phyloP scores from a whole-genome alignment of 2,888 invertebrate species.

The Sericinus montela region DNA sequence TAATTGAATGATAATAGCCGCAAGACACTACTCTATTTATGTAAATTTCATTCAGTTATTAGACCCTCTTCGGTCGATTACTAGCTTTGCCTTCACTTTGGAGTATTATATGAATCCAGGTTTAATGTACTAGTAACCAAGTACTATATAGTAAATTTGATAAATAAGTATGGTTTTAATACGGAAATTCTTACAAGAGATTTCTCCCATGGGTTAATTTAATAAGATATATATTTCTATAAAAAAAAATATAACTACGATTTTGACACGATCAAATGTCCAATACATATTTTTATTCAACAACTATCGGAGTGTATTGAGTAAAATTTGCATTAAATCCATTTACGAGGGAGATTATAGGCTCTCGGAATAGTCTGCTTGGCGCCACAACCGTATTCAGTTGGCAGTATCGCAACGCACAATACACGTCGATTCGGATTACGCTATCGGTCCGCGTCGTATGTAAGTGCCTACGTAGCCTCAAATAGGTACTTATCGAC shows the following conservation, averaged over 20 bases:
- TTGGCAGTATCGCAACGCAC: constrained; percentile 54
- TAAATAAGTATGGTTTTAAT: no score
- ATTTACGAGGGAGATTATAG: constrained; percentile 65
- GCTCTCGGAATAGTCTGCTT: constrained; percentile 47
- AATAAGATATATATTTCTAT: no score
- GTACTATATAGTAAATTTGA: background rate
- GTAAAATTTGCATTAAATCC: constrained; percentile 68
- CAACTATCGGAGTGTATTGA: constrained; percentile 49
- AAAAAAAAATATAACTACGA: constrained; percentile 43
- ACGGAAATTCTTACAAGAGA: no score
- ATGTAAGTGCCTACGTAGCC: constrained; percentile 52
- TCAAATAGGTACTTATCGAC: constrained; percentile 65
- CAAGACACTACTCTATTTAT: constrained; percentile 69
- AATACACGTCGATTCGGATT: constrained; percentile 69
- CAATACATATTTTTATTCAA: constrained; percentile 56
- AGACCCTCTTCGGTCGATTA: constrained; percentile 59
- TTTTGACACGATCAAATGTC: constrained; percentile 51
- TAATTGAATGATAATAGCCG: constrained; percentile 77
- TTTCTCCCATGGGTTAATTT: no score
- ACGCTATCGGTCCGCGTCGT: constrained; percentile 59
- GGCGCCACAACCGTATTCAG: constrained; percentile 38
- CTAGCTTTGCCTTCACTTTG: constrained; percentile 39
- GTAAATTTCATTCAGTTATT: constrained; percentile 70
- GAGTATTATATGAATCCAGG: constrained; percentile 46
- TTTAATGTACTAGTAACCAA: constrained; percentile 38